Conservation (phyloP, 2,113 vertebrate species). For the Xiphophorus maculatus region DNA sequence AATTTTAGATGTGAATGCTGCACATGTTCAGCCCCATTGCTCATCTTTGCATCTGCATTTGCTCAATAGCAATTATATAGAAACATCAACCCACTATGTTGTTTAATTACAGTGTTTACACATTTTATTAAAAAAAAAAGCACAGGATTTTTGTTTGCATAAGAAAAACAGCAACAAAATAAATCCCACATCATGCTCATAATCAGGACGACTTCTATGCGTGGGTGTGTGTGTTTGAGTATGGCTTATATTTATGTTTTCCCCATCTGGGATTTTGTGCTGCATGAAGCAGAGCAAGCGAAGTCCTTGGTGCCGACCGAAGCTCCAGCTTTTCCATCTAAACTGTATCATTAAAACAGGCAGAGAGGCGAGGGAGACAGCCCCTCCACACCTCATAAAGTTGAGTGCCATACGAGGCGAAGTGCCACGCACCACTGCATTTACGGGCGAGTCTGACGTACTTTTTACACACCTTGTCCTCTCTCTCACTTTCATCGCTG, state of each 20-base stretch:
- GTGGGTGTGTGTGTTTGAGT: background rate
- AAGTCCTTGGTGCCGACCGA: constrained; percentile 73
- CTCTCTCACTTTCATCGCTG: constrained; percentile 63
- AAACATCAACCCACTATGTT: background rate
- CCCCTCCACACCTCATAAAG: constrained; percentile 80
- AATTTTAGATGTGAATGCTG: background rate
- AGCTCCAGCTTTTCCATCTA: constrained; percentile 75
- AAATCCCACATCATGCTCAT: background rate
- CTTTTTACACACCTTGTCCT: constrained; percentile 73
- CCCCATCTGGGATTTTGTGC: constrained; percentile 11
- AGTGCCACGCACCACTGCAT: constrained; percentile 66
- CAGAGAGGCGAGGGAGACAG: constrained; percentile 66
- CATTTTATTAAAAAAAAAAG: background rate
- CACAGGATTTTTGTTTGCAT: background rate
- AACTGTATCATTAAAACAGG: constrained; percentile 78
- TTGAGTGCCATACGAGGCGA: constrained; percentile 70
- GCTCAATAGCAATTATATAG: background rate
- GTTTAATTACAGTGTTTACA: background rate
- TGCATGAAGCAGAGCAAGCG: constrained; percentile 28
- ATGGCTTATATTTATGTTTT: constrained; percentile 24
- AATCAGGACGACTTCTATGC: background rate
- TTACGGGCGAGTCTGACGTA: constrained; percentile 63
- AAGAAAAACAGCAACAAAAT: background rate
- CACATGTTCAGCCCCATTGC: background rate
- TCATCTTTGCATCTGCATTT: background rate